phyloP scores from a whole-genome alignment of 2,113 vertebrate genomes.

The Speoplatyrhinus poulsoni region DNA sequence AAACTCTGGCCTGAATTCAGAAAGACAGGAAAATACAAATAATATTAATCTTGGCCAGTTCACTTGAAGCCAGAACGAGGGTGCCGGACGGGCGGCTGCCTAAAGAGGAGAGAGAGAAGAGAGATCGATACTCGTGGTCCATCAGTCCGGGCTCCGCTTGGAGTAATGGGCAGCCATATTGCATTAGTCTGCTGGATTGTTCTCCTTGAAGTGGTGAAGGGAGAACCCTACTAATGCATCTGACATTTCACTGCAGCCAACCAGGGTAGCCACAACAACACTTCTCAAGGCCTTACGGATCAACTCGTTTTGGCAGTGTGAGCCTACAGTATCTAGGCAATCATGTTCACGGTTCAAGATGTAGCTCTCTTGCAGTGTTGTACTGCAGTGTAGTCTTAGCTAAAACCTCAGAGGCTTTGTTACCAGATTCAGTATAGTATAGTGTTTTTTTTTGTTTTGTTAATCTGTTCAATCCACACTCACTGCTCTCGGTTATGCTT shows the following conservation, averaged over 20 bases:
- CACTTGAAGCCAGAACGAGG: slow-evolving; percentile 59
- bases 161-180: slow-evolving; percentile 71
- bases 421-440: slow-evolving; percentile 1
- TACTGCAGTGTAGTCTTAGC: neutral
- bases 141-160: slow-evolving; percentile 60
- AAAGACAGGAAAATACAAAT: slow-evolving; percentile 62
- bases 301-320: slow-evolving; percentile 19
- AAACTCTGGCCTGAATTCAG: slow-evolving; percentile 53
- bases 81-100: slow-evolving; percentile 39
- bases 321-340: slow-evolving; percentile 12
- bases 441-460: slow-evolving; percentile 6
- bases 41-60: slow-evolving; percentile 63
- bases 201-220: slow-evolving; percentile 72
- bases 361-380: neutral
- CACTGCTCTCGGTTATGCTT: slow-evolving; percentile 11
- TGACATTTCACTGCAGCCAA: slow-evolving; percentile 64
- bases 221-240: slow-evolving; percentile 72
- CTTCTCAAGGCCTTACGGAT: slow-evolving; percentile 43
- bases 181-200: slow-evolving; percentile 66
- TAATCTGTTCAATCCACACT: slow-evolving; percentile 13
- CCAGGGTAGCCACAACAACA: slow-evolving; percentile 35
- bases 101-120: slow-evolving; percentile 33
- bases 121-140: slow-evolving; percentile 68
- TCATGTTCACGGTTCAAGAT: neutral
- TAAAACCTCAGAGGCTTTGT: neutral